Base-by-base conservation (phyloP, 35 echinoderm and acorn worm species). In the Heliocidaris tuberculata region DNA sequence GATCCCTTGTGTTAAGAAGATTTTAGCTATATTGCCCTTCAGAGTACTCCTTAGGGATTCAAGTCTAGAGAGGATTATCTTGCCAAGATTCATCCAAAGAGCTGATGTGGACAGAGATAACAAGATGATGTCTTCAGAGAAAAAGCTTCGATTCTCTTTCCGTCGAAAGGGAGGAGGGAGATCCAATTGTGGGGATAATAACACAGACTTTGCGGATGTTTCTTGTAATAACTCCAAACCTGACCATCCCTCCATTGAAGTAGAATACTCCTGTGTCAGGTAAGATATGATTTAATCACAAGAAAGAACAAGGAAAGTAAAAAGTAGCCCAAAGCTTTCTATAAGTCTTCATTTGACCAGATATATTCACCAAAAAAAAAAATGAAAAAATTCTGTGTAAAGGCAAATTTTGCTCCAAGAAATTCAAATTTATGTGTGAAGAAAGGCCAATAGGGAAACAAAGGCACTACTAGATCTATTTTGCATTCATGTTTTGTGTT, bases 101-200 rank as follows among this genome's bases (percentile, higher is more conserved):
- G 65, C 65, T 19, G 65, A 78, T 78, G 65, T 78, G 65, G 65
- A 78, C 65, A 78, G 4, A 7, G 50, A 30, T 50, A 48, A 49
- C 91, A 93, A 50, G 91, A 93, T 93, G 91, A 89, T 89, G 87
- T 89, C 87, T 17, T 93, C 91, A 59, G 91, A 93, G 50, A 93
- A 93, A 59, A 93, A 93, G 50, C 91, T 93, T 30, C 91, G 91
- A 59, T 93, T 93, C 48, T 93, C 91, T 30, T 93, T 93, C 91
- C 91, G 91, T 59, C 91, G 91, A n/a, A 93, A 93, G 48, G 91
- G 91, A 59, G 91, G 91, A 31, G 91, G 48, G 29, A 93, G 50
- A 59, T 93, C 91, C 47, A 49, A 93, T 48, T 93, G 91, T 59
- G 91, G 91, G 13, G 91, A 93, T 31, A 93, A 93, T 59, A 93